These are phyloP conservation scores for Discoglossus pictus DNA, from an alignment of 2,797 vertebrate genomes.

Conservation along the genomic window DNA sequence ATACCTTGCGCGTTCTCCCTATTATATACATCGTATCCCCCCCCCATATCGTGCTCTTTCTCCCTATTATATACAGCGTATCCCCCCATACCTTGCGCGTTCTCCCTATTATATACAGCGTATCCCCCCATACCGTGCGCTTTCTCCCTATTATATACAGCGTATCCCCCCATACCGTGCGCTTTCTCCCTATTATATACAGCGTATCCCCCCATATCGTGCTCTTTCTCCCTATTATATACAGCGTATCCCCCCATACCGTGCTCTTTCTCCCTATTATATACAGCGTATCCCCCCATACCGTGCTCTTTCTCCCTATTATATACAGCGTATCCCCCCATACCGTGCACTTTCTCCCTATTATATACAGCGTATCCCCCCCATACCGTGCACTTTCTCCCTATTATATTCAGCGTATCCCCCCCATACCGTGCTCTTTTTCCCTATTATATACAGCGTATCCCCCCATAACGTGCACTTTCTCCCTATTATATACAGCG, in stretches of 20 bases:
- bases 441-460: conserved; percentile 60
- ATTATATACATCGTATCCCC: conserved; percentile 40
- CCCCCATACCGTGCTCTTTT: conserved; percentile 69
- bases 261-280: conserved; percentile 67
- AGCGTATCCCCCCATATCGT: conserved; percentile 65
- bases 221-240: conserved; percentile 65
- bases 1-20: conserved; percentile 75
- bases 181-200: conserved; percentile 65
- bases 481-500: conserved; percentile 61
- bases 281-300: conserved; percentile 54
- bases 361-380: conserved; percentile 40
- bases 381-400: conserved; percentile 74
- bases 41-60: neutral
- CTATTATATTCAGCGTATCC: conserved; percentile 52
- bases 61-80: too few relatives aligned
- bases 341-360: conserved; percentile 74
- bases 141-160: conserved; percentile 64
- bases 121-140: conserved; percentile 66
- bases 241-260: conserved; percentile 62
- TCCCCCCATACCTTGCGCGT: conserved; percentile 72
- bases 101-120: conserved; percentile 61
- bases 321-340: conserved; percentile 36
- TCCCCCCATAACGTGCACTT: conserved; percentile 66
- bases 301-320: conserved; percentile 72
- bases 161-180: conserved; percentile 64